Conservation (phyloP, 92 coral and sea anemone species). For the Virgularia gustaviana region DNA sequence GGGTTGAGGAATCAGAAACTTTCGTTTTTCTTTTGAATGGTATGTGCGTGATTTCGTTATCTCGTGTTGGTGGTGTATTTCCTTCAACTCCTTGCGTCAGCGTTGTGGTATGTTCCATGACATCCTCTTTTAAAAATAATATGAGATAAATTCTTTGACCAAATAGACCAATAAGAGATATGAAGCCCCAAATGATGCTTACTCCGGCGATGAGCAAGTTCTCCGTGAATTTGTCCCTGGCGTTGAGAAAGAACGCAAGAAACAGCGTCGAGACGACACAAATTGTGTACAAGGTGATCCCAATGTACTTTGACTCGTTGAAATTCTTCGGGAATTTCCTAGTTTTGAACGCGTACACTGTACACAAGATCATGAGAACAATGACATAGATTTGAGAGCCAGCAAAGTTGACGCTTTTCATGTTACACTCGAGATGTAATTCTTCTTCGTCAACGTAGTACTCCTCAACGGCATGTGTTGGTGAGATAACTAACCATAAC, state of each 20-base stretch:
- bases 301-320: constrained; percentile 89
- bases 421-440: constrained; percentile 55
- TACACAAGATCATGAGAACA: constrained; percentile 58
- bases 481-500: constrained; percentile 62
- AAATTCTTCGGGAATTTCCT: constrained; percentile 77
- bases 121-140: constrained; percentile 6
- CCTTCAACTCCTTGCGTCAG: background rate
- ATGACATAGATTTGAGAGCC: constrained; percentile 57
- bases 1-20: too few species aligned
- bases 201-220: constrained; percentile 42
- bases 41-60: background rate
- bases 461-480: constrained; percentile 43
- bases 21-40: background rate
- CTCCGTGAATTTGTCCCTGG: constrained; percentile 47
- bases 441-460: constrained; percentile 48
- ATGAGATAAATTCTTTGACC: constrained; percentile 52
- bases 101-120: background rate
- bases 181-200: constrained; percentile 53
- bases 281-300: constrained; percentile 63
- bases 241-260: constrained; percentile 62
- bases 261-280: constrained; percentile 67
- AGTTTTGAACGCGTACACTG: constrained; percentile 70
- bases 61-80: background rate
- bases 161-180: constrained; percentile 66
- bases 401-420: constrained; percentile 46